Evolutionary conservation across 2,888 invertebrate genomes (phyloP).

Genomic region (Argynnis bischoffii): DNA sequence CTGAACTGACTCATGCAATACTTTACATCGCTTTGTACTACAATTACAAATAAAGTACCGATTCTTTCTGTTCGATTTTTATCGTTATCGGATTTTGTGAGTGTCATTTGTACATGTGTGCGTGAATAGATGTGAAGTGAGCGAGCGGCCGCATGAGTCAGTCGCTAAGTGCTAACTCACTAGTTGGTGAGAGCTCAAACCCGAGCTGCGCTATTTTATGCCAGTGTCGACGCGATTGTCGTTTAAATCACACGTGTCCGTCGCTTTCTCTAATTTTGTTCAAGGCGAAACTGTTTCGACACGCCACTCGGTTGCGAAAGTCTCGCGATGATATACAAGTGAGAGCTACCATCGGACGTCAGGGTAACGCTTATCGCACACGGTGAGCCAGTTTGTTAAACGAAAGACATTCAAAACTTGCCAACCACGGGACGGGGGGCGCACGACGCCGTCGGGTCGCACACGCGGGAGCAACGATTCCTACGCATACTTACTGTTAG

Average conservation of each 20-base stretch:
- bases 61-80: conserved; percentile 36
- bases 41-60: conserved; percentile 45
- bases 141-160: conserved; percentile 53
- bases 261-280: conserved; percentile 63
- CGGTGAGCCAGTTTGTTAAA: conserved; percentile 76
- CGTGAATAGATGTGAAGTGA: conserved; percentile 56
- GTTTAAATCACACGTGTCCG: conserved; percentile 37
- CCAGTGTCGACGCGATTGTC: conserved; percentile 44
- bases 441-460: conserved; percentile 75
- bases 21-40: conserved; percentile 25
- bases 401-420: conserved; percentile 77
- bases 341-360: conserved; percentile 74
- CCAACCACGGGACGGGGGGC: conserved; percentile 71
- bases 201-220: conserved; percentile 32
- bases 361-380: conserved; percentile 79
- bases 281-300: conserved; percentile 73
- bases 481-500: conserved; percentile 66
- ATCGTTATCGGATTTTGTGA: conserved; percentile 28
- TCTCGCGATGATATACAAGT: conserved; percentile 82
- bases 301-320: conserved; percentile 79
- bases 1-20: conserved; percentile 15
- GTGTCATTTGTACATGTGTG: background rate
- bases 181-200: conserved; percentile 37
- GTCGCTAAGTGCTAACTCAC: conserved; percentile 12
- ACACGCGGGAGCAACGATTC: conserved; percentile 75